These are phyloP conservation scores for Dexiosoma caninum DNA, from an alignment of 2,888 invertebrate species.

Conservation along the genomic window DNA sequence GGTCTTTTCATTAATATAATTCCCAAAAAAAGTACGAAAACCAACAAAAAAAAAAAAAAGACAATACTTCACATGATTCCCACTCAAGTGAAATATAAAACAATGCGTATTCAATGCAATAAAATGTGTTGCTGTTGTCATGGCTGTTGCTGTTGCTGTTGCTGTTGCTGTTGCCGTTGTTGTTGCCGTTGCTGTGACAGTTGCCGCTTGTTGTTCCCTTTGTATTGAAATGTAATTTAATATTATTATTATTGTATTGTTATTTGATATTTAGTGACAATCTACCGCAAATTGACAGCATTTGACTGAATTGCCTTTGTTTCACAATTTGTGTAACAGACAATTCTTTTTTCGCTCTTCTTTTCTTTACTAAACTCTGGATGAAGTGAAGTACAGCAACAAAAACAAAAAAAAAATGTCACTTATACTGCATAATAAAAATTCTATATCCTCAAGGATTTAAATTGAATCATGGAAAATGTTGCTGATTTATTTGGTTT, in stretches of 20 bases:
- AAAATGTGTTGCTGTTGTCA: slow-evolving; percentile 19
- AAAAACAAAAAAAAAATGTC: neutral
- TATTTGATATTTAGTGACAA: slow-evolving; percentile 57
- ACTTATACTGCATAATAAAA: neutral
- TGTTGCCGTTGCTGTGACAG: too few species aligned
- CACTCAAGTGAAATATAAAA: slow-evolving; percentile 15
- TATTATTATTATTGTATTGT: slow-evolving; percentile 56
- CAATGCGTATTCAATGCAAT: neutral
- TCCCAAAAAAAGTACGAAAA: neutral
- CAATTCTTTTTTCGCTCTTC: slow-evolving; percentile 1
- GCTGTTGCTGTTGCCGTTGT: slow-evolving; percentile 9
- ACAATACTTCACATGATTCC: slow-evolving; percentile 34
- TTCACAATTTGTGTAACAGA: slow-evolving; percentile 22
- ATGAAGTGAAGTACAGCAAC: neutral
- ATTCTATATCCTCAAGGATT: neutral
- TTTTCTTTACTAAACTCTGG: neutral
- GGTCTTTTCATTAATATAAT: slow-evolving; percentile 20
- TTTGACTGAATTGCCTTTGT: slow-evolving; percentile 60
- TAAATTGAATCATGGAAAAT: slow-evolving; percentile 9
- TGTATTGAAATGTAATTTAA: slow-evolving; percentile 56
- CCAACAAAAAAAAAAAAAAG: neutral
- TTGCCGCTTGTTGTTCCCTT: neutral
- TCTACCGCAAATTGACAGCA: slow-evolving; percentile 61
- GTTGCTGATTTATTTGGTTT: neutral
- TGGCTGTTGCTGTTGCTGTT: slow-evolving; percentile 9